A percentile compares a stretch with the other conserved stretches of the same genome.
Conservation (phyloP, 2,113 vertebrate genomes). For the Scartelaos histophorus region DNA sequence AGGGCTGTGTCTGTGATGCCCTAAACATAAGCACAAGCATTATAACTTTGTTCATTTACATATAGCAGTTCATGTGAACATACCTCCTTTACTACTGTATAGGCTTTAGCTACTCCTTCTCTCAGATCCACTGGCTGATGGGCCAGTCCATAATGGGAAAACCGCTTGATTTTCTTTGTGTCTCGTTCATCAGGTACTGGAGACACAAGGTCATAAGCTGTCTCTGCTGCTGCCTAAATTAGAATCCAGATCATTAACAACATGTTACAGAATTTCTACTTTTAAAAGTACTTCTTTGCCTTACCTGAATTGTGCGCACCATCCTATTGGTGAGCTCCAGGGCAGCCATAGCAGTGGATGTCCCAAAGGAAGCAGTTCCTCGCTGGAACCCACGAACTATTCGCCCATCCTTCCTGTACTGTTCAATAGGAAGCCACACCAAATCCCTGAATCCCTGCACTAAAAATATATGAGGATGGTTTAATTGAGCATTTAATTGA, state of each 20-base stretch:
- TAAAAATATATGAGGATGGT: conserved; percentile 47
- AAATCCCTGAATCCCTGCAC: conserved; percentile 95
- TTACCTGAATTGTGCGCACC: conserved; percentile 96
- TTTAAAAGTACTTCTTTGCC: neutral
- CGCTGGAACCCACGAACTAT: conserved; percentile 94
- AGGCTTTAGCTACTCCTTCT: conserved; percentile 97
- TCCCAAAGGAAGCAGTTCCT: conserved; percentile 95
- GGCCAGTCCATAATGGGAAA: conserved; percentile 87
- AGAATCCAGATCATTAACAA: neutral
- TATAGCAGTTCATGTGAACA: neutral
- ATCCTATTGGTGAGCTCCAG: conserved; percentile 96
- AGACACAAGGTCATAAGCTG: conserved; percentile 97
- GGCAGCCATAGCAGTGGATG: conserved; percentile 97
- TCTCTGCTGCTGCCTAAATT: conserved; percentile 89
- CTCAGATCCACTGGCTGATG: conserved; percentile 94
- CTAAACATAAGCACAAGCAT: conserved; percentile 63
- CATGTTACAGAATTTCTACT: neutral
- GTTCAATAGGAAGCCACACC: conserved; percentile 98
- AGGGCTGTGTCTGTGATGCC: conserved; percentile 94
- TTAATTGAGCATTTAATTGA: neutral
- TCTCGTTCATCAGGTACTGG: conserved; percentile 87
- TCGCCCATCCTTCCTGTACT: conserved; percentile 95
- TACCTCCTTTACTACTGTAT: conserved; percentile 97
- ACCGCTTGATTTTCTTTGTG: conserved; percentile 83
- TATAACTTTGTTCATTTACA: neutral